Base-by-base conservation (phyloP, 2,888 invertebrate genomes). In the Drosophila ustulata region DNA sequence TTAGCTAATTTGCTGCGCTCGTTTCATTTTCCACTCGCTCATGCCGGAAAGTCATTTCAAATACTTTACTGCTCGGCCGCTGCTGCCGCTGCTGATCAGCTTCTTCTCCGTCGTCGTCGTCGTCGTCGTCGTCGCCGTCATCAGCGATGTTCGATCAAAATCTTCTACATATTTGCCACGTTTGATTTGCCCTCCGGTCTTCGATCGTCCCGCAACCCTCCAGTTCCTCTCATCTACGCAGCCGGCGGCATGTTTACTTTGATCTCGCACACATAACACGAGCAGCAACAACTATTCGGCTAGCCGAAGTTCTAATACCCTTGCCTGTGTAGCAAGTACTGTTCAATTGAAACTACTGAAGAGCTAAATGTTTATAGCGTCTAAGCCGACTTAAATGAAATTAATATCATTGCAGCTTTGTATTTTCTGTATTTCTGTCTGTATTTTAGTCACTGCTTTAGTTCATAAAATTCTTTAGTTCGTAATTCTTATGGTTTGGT, bases 1-100 rank as follows among this genome's bases (percentile, higher is more conserved):
- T 85, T 85, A 89, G 85, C 84, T 89, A 89, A 85, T 85, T 89
- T 85, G 85, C 75, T 88, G 81, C 85, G 85, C 85, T 85, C 90
- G 84, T 89, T 85, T 88, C 67, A 69, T 86, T 89, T 83, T 74
- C 85, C 73, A 75, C 80, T 72, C 69, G 50, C 69, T 69, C 65
- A 63, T 64, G 70, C 80, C 78, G 80, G 81, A 80, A 83, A 81
- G 85, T 78, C 82, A 78, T 77, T 83, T 81, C 84, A 78, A 72
- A 78, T 81, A 78, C 67, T 74, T 82, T 66, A 80, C 73, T 73
- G n/a, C 37, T n/a, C 11, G 3, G 3, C 34, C 9, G 32, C 9
- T 32, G 66, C 64, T 45, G 58, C 45, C n/a, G 47, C 28, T 56
- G 77, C 25, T 66, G 70, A 37, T 64, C 77, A 56, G 68, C 65